Percentiles rank a stretch among this genome's conserved stretches.
Conservation (phyloP, 1,140 invertebrate species). For the Hypsibius dujardini region DNA sequence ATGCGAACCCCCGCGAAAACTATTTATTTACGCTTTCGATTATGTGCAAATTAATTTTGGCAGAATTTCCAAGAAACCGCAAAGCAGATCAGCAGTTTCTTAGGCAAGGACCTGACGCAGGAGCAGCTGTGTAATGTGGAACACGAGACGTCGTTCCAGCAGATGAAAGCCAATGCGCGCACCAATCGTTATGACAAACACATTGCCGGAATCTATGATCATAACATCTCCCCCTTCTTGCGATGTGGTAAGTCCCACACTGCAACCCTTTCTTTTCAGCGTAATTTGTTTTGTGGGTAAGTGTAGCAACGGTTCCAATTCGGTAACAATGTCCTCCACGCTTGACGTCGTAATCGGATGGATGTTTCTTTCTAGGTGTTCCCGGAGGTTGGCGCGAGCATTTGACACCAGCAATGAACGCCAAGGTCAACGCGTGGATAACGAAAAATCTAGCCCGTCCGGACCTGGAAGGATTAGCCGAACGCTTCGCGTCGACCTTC, state of each 20-base stretch:
- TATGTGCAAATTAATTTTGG: too few relatives aligned
- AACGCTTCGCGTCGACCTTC: neutral
- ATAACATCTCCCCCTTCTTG: slow-evolving; percentile 6
- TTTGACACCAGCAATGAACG: slow-evolving; percentile 11
- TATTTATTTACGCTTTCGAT: too few relatives aligned
- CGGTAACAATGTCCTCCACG: too few relatives aligned
- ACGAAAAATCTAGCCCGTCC: neutral
- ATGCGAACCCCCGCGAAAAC: too few relatives aligned
- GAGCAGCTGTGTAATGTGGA: slow-evolving; percentile 27
- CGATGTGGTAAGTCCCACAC: neutral
- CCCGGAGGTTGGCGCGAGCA: slow-evolving; percentile 8
- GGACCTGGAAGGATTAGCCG: slow-evolving; percentile 10
- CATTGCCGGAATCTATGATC: slow-evolving; percentile 10
- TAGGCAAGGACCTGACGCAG: slow-evolving; percentile 27
- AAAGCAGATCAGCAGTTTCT: slow-evolving; percentile 26
- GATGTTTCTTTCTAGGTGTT: neutral
- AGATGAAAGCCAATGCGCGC: slow-evolving; percentile 30
- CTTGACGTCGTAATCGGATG: too few relatives aligned
- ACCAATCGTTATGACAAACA: slow-evolving; percentile 24
- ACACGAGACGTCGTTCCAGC: slow-evolving; percentile 28
- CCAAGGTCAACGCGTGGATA: slow-evolving; percentile 7
- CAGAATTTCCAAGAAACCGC: slow-evolving; percentile 28
- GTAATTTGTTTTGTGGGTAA: too few relatives aligned
- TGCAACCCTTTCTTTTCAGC: too few relatives aligned
- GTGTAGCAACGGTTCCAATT: too few relatives aligned